Evolutionary conservation across 2,797 vertebrate genomes (phyloP).

Genomic region (Neosalanx taihuensis): DNA sequence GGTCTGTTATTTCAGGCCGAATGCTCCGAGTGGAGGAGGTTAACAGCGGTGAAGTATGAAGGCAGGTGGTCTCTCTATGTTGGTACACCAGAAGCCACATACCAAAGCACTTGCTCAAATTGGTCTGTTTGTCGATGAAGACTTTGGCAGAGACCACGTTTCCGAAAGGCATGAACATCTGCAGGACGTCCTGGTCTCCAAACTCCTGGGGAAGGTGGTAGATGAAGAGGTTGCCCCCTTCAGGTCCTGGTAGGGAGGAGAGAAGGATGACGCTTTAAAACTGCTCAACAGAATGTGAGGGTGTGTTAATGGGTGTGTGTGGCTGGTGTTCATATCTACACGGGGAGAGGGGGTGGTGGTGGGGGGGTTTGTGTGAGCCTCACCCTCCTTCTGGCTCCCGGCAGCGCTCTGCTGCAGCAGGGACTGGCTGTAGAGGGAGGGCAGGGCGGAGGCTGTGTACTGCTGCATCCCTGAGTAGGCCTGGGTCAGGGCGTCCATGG

Average conservation of each 20-base stretch:
- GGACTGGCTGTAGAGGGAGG: conserved; percentile 93
- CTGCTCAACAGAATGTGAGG: not conserved
- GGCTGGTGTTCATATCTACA: too few species aligned
- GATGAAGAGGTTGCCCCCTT: conserved; percentile 98
- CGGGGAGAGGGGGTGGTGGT: not conserved
- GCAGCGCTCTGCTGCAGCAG: conserved; percentile 91
- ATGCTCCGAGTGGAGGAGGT: too few species aligned
- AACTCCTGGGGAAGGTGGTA: conserved; percentile 99
- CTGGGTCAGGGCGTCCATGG: conserved; percentile 97
- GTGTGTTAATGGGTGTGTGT: not conserved
- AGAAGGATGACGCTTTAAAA: conserved; percentile 4
- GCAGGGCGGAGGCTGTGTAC: conserved; percentile 94
- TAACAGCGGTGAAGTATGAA: not conserved
- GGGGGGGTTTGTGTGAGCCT: conserved; percentile 9
- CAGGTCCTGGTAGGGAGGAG: conserved; percentile 83
- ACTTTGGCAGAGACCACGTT: conserved; percentile 99
- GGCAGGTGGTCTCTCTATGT: not conserved
- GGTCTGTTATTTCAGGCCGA: too few species aligned
- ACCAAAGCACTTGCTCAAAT: conserved; percentile 99
- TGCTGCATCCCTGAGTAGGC: conserved; percentile 99
- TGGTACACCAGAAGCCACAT: conserved; percentile 49
- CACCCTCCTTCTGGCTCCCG: conserved; percentile 93
- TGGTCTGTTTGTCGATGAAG: conserved; percentile 99
- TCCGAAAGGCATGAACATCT: conserved; percentile 99
- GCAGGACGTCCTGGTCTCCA: conserved; percentile 97